These are phyloP conservation scores for Anolis sagrei DNA, from an alignment of 2,113 vertebrate species.

Conservation along the genomic window DNA sequence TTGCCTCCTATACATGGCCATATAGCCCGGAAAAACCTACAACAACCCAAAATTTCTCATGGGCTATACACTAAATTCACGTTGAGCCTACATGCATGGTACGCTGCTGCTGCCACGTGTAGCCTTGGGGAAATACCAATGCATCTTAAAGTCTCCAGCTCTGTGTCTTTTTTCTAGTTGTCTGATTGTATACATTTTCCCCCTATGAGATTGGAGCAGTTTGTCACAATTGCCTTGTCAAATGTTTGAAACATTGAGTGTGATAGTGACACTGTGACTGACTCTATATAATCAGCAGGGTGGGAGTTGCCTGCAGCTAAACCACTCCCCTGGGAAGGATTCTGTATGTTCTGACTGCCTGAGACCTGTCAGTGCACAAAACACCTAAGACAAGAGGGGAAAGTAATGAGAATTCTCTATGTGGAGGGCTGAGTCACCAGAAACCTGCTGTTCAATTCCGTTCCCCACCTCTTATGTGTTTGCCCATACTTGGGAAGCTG, in stretches of 20 bases:
- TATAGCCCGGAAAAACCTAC: too few species aligned
- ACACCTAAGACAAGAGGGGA: neutral
- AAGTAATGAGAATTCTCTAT: accelerated
- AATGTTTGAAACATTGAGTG: slow-evolving; percentile 9
- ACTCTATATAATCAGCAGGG: neutral
- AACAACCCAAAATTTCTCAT: too few species aligned
- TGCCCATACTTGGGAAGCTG: neutral
- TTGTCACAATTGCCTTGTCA: neutral
- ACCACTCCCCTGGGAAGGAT: neutral
- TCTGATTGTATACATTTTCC: slow-evolving; percentile 10
- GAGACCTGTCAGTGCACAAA: neutral
- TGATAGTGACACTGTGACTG: neutral
- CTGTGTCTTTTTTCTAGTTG: neutral
- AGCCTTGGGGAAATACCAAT: neutral
- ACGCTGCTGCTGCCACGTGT: neutral
- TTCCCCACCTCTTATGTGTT: neutral
- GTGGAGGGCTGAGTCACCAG: neutral
- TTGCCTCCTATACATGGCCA: too few species aligned
- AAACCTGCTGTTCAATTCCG: neutral
- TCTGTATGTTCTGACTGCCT: neutral
- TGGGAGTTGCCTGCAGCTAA: neutral
- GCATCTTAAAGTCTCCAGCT: neutral
- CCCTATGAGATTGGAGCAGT: neutral
- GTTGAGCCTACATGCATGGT: neutral
- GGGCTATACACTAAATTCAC: neutral